Percentiles rank a stretch among this genome's conserved stretches.
These are phyloP conservation scores for Forbesichthys papilliferus DNA, from an alignment of 2,113 vertebrate genomes.

Conservation along the genomic window DNA sequence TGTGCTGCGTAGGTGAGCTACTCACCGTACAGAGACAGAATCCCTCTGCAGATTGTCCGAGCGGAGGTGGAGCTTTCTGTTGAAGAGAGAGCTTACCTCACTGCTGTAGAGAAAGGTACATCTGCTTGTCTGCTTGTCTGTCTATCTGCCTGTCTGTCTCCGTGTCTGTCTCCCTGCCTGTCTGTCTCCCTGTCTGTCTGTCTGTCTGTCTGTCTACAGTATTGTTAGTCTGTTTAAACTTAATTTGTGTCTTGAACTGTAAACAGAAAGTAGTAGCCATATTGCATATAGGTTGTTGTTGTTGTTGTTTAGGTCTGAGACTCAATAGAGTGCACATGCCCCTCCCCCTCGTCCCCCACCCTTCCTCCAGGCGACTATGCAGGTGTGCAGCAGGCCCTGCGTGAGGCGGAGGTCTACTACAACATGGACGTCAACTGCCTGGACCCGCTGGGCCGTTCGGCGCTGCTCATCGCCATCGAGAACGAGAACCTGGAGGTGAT, in stretches of 20 bases:
- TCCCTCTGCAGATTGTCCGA: constrained; percentile 93
- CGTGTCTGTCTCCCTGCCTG: no score
- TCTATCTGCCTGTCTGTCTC: no score
- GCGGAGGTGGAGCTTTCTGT: constrained; percentile 92
- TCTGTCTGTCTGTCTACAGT: no score
- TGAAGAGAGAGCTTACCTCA: constrained; percentile 93
- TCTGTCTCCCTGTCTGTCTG: no score
- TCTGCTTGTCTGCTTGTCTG: no score
- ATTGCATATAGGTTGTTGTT: no score
- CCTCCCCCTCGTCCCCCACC: neutral
- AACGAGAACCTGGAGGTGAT: constrained; percentile 98
- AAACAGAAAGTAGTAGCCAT: no score
- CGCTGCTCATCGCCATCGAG: constrained; percentile 97
- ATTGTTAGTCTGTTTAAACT: no score
- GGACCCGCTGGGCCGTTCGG: constrained; percentile 95
- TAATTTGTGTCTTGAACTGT: no score
- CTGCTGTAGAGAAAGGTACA: constrained; percentile 90
- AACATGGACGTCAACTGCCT: constrained; percentile 99
- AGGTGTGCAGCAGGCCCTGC: constrained; percentile 89
- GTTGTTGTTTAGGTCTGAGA: no score
- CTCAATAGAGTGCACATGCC: no score
- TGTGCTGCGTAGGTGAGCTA: constrained; percentile 80
- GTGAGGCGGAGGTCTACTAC: constrained; percentile 97
- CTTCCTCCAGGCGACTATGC: constrained; percentile 85
- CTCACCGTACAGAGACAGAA: constrained; percentile 94